phyloP scores from a whole-genome alignment of 2,888 invertebrate species.

The Copidosoma aretas region DNA sequence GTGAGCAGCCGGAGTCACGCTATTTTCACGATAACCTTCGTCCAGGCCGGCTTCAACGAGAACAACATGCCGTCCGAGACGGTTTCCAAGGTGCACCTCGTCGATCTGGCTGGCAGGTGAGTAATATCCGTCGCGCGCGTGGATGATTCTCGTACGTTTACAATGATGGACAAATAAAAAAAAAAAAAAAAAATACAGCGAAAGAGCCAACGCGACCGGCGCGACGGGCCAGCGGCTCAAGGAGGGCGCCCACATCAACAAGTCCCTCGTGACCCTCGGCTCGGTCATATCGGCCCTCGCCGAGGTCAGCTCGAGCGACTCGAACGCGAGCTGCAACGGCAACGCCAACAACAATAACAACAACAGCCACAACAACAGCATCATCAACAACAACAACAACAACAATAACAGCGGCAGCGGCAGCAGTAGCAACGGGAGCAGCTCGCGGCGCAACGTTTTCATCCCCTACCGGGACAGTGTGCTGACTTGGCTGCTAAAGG shows the following conservation, averaged over 20 bases:
- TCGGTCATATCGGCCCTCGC: constrained; percentile 98
- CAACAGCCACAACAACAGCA: no score
- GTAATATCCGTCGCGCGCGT: no score
- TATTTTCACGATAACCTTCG: constrained; percentile 96
- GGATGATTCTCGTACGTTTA: no score
- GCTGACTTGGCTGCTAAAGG: constrained; percentile 92
- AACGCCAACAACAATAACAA: no score
- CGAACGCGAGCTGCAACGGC: no score
- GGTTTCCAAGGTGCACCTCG: constrained; percentile 91
- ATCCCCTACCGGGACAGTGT: constrained; percentile 98
- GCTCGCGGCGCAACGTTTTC: constrained; percentile 77
- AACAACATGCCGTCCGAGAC: constrained; percentile 83
- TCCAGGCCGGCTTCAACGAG: constrained; percentile 75
- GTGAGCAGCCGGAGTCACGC: constrained; percentile 98
- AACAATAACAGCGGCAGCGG: constrained; percentile 66
- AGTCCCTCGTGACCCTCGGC: constrained; percentile 95
- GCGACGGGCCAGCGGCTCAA: constrained; percentile 91
- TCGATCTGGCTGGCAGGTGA: constrained; percentile 92
- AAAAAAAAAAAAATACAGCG: constrained; percentile 66
- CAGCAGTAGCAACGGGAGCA: constrained; percentile 66
- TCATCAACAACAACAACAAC: no score
- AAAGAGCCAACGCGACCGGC: constrained; percentile 95
- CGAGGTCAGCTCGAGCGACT: constrained; percentile 75
- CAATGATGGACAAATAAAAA: no score
- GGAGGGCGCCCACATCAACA: constrained; percentile 97